Base-by-base conservation (phyloP, 1,140 invertebrate genomes). In the Papilio glaucus region DNA sequence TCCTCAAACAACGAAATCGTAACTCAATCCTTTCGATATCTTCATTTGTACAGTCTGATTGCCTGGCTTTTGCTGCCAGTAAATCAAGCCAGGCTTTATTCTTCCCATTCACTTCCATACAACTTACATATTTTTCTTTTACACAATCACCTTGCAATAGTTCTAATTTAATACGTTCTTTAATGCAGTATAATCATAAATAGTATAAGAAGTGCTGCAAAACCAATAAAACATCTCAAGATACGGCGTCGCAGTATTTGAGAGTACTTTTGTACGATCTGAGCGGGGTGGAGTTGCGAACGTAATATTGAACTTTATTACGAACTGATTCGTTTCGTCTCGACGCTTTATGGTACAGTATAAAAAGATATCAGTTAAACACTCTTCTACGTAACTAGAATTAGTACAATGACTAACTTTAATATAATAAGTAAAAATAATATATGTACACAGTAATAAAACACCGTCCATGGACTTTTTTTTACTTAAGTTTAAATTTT, bases 321-420 rank as follows among this genome's bases (percentile, higher is more conserved):
- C 49, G 24, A 57, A 57, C 49, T 57, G 49, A 57, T 57, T 57
- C 49, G 49, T 57, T 57, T 57, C 49, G 49, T 57, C 49, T 57
- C 49, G 49, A 57, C 49, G 49, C n/a, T 57, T 24, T 57, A 53
- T 42, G 4, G 15, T 57, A 24, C 29, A 2, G 24, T 57, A 57
- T 57, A 57, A 57, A 57, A 57, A 57, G 18, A 57, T 57, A 57
- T 24, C 49, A 9, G 2, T 13, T 57, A 57, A 57, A 57, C 10
- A 57, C 7, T n/a, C n/a, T 24, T 24, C 49, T 57, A 12, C n/a
- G 42, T 18, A 45, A 45, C 42, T 45, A n/a, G 41, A 2, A n/a
- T n/a, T 49, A 49, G 8, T 21, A 49, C n/a, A n/a, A n/a, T n/a
- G n/a, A n/a, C n/a, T n/a, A n/a, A n/a, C n/a, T n/a, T n/a, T n/a